Evolutionary conservation across 2,113 vertebrate species (phyloP).

Genomic region (Spea bombifrons): DNA sequence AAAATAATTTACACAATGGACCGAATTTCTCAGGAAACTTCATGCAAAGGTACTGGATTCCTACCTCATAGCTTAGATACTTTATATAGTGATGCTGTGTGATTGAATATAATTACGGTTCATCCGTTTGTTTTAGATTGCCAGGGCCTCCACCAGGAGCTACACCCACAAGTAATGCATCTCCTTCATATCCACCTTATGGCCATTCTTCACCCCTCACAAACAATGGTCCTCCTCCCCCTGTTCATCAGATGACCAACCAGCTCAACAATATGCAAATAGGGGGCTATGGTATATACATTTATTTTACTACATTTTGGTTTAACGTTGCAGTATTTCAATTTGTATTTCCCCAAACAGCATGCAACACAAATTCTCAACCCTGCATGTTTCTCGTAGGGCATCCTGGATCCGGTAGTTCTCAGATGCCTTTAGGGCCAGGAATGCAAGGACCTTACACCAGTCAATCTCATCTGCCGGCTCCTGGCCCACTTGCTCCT

Average conservation of each 20-base stretch:
- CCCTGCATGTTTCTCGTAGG: constrained; percentile 56
- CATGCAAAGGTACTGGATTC: constrained; percentile 58
- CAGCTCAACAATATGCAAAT: constrained; percentile 84
- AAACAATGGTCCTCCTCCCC: constrained; percentile 59
- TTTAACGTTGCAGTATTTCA: background rate
- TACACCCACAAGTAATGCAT: constrained; percentile 49
- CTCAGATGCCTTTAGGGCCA: constrained; percentile 56
- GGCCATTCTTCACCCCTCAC: constrained; percentile 65
- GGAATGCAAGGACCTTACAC: constrained; percentile 61
- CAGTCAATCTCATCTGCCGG: constrained; percentile 53
- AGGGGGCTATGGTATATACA: constrained; percentile 74
- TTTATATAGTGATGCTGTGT: background rate
- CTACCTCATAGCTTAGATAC: background rate
- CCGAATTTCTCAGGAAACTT: constrained; percentile 56
- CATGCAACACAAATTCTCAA: background rate
- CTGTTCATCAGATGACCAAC: constrained; percentile 73
- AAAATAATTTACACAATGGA: constrained; percentile 69
- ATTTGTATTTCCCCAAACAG: background rate
- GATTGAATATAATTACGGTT: background rate
- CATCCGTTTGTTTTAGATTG: background rate
- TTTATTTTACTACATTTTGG: background rate
- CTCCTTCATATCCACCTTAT: constrained; percentile 59
- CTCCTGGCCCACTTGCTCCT: constrained; percentile 58
- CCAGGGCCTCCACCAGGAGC: constrained; percentile 55
- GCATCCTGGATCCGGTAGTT: constrained; percentile 56